Evolutionary conservation across 2,797 vertebrate species (phyloP).

Genomic region (Phataginus tricuspis): DNA sequence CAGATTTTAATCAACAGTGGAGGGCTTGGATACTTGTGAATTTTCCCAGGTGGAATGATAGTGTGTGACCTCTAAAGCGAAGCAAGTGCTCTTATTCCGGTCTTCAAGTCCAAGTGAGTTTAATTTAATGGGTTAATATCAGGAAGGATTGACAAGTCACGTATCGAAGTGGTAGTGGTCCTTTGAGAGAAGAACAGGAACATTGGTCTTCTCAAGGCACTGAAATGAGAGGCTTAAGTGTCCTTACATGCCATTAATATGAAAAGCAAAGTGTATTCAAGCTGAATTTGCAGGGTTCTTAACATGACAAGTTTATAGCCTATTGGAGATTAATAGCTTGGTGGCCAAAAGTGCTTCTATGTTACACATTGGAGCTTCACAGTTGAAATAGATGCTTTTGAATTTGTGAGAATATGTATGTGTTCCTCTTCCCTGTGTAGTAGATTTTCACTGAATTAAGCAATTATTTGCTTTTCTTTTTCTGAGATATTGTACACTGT

Average conservation of each 20-base stretch:
- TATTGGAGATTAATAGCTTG: constrained; percentile 47
- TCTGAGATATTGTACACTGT: background rate
- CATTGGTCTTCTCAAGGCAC: constrained; percentile 20
- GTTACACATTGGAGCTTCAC: background rate
- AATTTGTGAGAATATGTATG: constrained; percentile 32
- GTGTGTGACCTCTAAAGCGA: background rate
- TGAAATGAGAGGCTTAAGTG: background rate
- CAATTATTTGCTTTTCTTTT: background rate
- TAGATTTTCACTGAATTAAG: constrained; percentile 11
- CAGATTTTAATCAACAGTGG: constrained; percentile 53
- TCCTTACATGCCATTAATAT: constrained; percentile 17
- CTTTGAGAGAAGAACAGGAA: constrained; percentile 40
- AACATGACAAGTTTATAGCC: constrained; percentile 40
- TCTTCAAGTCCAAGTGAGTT: constrained; percentile 50
- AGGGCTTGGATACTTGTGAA: constrained; percentile 6
- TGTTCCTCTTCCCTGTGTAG: constrained; percentile 30
- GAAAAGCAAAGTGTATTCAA: constrained; percentile 53
- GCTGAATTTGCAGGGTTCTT: constrained; percentile 56
- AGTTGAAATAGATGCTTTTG: constrained; percentile 47
- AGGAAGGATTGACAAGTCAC: constrained; percentile 30
- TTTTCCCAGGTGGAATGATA: constrained; percentile 53
- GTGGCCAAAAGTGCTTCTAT: background rate
- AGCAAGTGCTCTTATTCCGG: constrained; percentile 11
- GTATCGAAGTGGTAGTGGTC: background rate
- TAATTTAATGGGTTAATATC: constrained; percentile 64